Evolutionary conservation across 2,888 invertebrate species (phyloP).

Genomic region (Callimorpha dominula): DNA sequence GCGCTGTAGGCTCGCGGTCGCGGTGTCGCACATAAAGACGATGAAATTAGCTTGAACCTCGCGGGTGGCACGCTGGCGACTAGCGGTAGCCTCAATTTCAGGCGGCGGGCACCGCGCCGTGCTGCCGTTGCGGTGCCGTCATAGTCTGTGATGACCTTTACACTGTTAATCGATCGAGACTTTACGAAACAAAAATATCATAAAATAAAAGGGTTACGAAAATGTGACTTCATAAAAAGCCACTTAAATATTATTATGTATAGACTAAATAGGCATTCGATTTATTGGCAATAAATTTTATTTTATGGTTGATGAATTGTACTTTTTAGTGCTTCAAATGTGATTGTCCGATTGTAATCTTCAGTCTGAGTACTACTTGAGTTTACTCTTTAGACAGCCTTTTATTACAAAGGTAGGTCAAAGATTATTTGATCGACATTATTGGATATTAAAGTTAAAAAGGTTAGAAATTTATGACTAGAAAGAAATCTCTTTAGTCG

Average conservation of each 20-base stretch:
- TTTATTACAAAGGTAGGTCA: constrained; percentile 3
- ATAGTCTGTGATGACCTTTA: no score
- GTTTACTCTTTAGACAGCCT: not conserved
- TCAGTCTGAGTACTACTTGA: constrained; percentile 5
- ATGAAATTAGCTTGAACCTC: no score
- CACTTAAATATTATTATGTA: not conserved
- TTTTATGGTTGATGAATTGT: constrained; percentile 10
- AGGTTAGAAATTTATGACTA: not conserved
- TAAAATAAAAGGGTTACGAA: not conserved
- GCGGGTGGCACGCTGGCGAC: no score
- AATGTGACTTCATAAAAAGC: constrained; percentile 4
- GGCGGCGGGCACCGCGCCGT: no score
- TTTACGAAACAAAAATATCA: no score
- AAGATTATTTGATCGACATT: not conserved
- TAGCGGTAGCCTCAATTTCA: no score
- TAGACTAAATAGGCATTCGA: not conserved
- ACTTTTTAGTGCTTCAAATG: constrained; percentile 15
- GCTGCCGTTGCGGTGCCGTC: no score
- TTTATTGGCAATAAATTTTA: constrained; percentile 16
- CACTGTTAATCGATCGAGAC: no score
- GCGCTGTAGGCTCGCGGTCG: no score
- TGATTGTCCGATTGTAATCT: constrained; percentile 13
- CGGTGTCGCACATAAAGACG: no score
- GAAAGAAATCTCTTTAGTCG: not conserved
- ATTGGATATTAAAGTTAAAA: not conserved